Evolutionary conservation across 92 coral and sea anemone genomes (phyloP), one percentile per base, ranked within the genome.

Genomic region (Muricea muricata): DNA sequence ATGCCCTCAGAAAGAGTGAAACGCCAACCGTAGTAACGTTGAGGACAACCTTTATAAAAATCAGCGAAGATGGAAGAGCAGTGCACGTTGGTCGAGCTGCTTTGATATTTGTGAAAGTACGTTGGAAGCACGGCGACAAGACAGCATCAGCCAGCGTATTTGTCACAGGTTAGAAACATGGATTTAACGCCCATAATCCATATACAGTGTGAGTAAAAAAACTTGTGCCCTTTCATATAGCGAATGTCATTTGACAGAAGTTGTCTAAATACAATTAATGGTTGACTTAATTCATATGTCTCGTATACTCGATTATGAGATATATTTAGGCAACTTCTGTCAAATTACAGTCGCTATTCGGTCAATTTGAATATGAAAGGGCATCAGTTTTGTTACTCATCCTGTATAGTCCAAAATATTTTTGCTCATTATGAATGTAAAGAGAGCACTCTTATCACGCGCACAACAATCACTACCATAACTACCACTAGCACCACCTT

Each of bases 101-200:
- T 46, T 88, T 92, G 92, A 60, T 95, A 52, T 63, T 73, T 31
- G 96, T 90, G 1, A 88, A 88, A 37, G 98, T 94, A n/a, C 42
- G 70, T 13, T 91, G 96, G 57, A 88, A 75, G 25, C 80, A 94
- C 1, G 98, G 98, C 10, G 33, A 14, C n/a, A 33, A 93, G 14
- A 68, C 30, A 60, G 91, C 88, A 10, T n/a, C 54, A 7, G 98
- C 92, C 11, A 80, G 83, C 29, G 87, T 95, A 20, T 63, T 63
- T 26, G 70, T 63, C 70, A 63, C 70, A 63, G 37, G 70, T 63
- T 28, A 63, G 70, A 63, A 13, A 10, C 10, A 28, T 28, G 21
- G 52, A 25, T 72, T 17, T 75, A 17, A 33, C 4, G 29, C 14
- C 26, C 20, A 14, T 33, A 28, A 28, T 34, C n/a, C 28, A 40